Conservation (phyloP, 2,113 vertebrate genomes). For the cattle (Bos taurus) region ARS-UCD2.0 NC_037342.1:72572001-72572500, state of each 20-base stretch:
- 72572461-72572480: not conserved
- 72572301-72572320: constrained; percentile 44
- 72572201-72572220: constrained; percentile 44
- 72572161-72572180: constrained; percentile 44
- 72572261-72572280: not conserved
- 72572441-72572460: not conserved
- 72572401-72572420: not conserved
- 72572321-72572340: not conserved
- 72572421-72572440: not conserved
- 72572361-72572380: not conserved
- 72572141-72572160: not conserved
- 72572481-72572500: not conserved
- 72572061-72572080: constrained; percentile 44
- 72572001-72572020: not conserved
- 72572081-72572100: constrained; percentile 8
- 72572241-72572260: not conserved
- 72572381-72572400: not conserved
- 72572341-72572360: not conserved
- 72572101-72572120: not conserved
- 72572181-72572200: not conserved
- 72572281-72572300: not conserved
- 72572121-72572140: not conserved
- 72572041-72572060: not conserved
- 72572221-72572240: not conserved
- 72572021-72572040: not conserved